Conservation (phyloP, 2,888 invertebrate species). For the Sphaerophoria taeniata region DNA sequence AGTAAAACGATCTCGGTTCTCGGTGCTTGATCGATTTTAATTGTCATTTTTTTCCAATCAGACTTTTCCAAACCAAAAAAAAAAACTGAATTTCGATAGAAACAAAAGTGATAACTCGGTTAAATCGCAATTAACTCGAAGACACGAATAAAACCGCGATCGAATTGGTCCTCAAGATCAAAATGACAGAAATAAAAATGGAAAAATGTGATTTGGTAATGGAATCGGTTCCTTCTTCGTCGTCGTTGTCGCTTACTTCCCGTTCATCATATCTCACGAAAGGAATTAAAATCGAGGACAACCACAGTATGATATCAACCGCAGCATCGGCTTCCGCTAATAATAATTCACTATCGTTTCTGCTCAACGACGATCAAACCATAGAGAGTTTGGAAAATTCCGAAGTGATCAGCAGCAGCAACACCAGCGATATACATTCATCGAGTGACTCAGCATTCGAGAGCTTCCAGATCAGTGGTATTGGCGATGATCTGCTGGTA, state of each 20-base stretch:
- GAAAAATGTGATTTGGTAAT: constrained; percentile 56
- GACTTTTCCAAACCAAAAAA: constrained; percentile 48
- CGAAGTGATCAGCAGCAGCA: constrained; percentile 63
- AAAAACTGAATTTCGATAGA: constrained; percentile 14
- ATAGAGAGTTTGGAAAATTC: constrained; percentile 63
- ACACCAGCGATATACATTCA: constrained; percentile 65
- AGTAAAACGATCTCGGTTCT: constrained; percentile 70
- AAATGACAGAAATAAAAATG: constrained; percentile 47
- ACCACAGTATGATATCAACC: constrained; percentile 41
- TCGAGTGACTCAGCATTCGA: constrained; percentile 66
- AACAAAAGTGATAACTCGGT: constrained; percentile 4
- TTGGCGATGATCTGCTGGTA: constrained; percentile 46
- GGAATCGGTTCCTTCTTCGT: constrained; percentile 45
- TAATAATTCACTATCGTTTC: constrained; percentile 38
- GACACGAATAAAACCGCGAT: neutral
- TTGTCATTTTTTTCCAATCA: constrained; percentile 67
- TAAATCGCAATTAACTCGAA: no score
- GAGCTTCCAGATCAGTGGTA: constrained; percentile 47
- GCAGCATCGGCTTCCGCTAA: constrained; percentile 3
- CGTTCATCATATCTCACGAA: constrained; percentile 63
- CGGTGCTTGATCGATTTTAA: constrained; percentile 53
- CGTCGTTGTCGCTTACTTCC: constrained; percentile 8
- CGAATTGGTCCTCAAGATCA: constrained; percentile 7
- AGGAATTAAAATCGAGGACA: constrained; percentile 57
- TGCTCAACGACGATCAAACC: constrained; percentile 59